These are phyloP conservation scores for Amphilophus citrinellus DNA, from an alignment of 2,113 vertebrate species.

Conservation along the genomic window DNA sequence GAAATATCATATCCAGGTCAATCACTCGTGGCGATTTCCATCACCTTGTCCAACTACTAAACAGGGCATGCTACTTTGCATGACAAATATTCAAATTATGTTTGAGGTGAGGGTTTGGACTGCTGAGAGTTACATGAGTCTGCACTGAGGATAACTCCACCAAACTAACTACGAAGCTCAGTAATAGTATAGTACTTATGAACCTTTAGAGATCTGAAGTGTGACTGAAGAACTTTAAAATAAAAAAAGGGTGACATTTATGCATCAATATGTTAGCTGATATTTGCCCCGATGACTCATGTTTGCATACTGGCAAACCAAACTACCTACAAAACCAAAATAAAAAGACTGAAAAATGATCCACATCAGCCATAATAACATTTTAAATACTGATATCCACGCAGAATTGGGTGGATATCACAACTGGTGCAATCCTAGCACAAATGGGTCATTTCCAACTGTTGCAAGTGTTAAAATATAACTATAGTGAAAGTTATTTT, in stretches of 20 bases:
- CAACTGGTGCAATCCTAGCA: too few relatives aligned
- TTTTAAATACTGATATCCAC: too few relatives aligned
- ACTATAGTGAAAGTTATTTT: neutral
- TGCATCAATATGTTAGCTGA: neutral
- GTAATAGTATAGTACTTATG: neutral
- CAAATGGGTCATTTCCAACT: neutral
- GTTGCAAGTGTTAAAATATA: neutral
- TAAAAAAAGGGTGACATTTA: neutral
- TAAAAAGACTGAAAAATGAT: too few relatives aligned
- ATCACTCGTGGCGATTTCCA: neutral
- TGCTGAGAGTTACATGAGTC: neutral
- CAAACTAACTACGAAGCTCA: neutral
- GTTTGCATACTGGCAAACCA: neutral
- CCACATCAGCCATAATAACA: too few relatives aligned
- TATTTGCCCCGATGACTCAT: neutral
- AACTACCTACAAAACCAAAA: neutral
- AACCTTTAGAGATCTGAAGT: neutral
- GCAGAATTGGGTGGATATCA: too few relatives aligned
- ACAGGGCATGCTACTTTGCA: neutral
- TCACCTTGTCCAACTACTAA: neutral
- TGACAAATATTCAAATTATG: slow-evolving; percentile 16
- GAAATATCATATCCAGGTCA: slow-evolving; percentile 1
- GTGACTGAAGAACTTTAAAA: neutral
- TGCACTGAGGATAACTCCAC: neutral
- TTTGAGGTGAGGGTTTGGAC: neutral